phyloP scores from a whole-genome alignment of 2,113 vertebrate genomes.

The Siniperca knerii region DNA sequence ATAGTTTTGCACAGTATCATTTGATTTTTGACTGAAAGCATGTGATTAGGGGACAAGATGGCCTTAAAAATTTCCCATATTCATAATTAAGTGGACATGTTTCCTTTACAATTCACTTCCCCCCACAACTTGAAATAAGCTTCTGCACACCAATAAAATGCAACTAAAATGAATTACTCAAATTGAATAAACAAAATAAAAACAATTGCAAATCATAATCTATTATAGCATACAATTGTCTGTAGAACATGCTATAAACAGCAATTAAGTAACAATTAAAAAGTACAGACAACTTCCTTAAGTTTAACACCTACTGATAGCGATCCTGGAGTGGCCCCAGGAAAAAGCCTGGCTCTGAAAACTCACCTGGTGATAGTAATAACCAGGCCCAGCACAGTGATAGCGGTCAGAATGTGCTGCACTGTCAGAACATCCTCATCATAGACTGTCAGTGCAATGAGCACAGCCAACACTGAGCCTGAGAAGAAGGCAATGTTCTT shows the following conservation, averaged over 20 bases:
- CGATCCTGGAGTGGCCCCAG: background rate
- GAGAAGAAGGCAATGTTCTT: slow-evolving; percentile 98
- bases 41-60: background rate
- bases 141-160: background rate
- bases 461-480: slow-evolving; percentile 96
- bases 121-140: background rate
- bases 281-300: background rate
- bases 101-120: background rate
- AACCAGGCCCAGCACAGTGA: slow-evolving; percentile 95
- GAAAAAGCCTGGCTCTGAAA: background rate
- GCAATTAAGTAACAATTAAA: background rate
- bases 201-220: background rate
- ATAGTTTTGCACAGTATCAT: background rate
- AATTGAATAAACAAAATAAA: background rate
- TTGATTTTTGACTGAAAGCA: background rate
- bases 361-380: slow-evolving; percentile 95
- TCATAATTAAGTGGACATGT: background rate
- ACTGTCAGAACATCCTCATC: slow-evolving; percentile 96
- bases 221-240: background rate
- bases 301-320: background rate
- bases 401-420: slow-evolving; percentile 95
- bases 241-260: background rate
- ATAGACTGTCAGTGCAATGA: slow-evolving; percentile 97
- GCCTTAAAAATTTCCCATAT: too few relatives aligned
- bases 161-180: background rate